Evolutionary conservation across 2,888 invertebrate species (phyloP).

Genomic region (Brachypterus glaber): DNA sequence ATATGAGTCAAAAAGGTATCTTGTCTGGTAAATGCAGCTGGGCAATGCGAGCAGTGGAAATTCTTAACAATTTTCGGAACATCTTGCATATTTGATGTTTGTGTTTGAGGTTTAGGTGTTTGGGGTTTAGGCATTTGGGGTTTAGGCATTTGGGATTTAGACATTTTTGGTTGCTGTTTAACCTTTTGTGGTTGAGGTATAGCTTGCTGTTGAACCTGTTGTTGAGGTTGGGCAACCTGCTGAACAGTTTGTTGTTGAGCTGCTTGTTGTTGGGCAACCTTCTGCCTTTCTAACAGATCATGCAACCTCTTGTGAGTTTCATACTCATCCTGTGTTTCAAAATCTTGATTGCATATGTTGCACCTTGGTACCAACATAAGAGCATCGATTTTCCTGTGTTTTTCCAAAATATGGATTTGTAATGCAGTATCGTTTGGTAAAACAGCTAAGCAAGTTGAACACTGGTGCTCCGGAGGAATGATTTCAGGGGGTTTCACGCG

Average conservation of each 20-base stretch:
- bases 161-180: not conserved
- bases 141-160: not conserved
- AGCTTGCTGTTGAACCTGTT: no score
- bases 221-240: conserved; percentile 45
- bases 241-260: conserved; percentile 14
- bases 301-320: conserved; percentile 48
- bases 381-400: conserved; percentile 34
- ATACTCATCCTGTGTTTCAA: conserved; percentile 51
- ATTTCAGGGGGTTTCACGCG: conserved; percentile 14
- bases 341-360: conserved; percentile 51
- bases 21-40: conserved; percentile 52
- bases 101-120: no score
- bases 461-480: conserved; percentile 29
- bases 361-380: conserved; percentile 39
- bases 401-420: conserved; percentile 37
- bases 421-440: conserved; percentile 35
- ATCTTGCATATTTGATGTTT: no score
- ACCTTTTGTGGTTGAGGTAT: no score
- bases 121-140: not conserved
- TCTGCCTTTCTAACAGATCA: conserved; percentile 37
- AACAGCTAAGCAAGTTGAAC: conserved; percentile 28
- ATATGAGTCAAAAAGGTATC: conserved; percentile 56
- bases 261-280: conserved; percentile 20
- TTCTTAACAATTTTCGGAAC: conserved; percentile 25
- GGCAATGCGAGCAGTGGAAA: conserved; percentile 52